Evolutionary conservation across 2,888 invertebrate genomes (phyloP).

Genomic region (Clivina fossor): DNA sequence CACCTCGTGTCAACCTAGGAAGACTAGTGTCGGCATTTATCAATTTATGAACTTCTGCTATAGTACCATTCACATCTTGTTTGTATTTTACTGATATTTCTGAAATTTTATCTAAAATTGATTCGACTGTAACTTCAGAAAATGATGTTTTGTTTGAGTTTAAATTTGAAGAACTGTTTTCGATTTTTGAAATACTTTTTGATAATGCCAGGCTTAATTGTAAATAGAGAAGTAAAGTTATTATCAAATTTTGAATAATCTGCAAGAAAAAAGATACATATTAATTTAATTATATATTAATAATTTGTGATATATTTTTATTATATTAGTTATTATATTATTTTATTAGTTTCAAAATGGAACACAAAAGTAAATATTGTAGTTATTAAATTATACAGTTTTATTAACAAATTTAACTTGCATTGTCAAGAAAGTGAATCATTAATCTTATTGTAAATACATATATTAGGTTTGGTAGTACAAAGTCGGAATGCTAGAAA

Average conservation of each 20-base stretch:
- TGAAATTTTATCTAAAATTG: conserved; percentile 25
- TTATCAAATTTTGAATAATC: not conserved
- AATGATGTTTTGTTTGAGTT: not conserved
- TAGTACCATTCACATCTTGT: conserved; percentile 62
- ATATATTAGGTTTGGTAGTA: too few relatives aligned
- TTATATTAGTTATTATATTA: not conserved
- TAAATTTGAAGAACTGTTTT: not conserved
- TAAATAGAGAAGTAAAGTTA: not conserved
- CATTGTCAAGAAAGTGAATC: too few relatives aligned
- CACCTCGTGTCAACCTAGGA: conserved; percentile 64
- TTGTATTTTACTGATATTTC: conserved; percentile 23
- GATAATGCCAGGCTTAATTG: not conserved
- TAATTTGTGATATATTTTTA: not conserved
- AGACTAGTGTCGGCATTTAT: conserved; percentile 62
- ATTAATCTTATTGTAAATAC: too few relatives aligned
- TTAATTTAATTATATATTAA: not conserved
- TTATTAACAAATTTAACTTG: too few relatives aligned
- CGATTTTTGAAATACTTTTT: too few relatives aligned
- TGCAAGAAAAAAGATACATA: not conserved
- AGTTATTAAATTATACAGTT: too few relatives aligned
- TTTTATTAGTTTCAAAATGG: not conserved
- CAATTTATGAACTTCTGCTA: conserved; percentile 67
- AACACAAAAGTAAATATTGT: not conserved
- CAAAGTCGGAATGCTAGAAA: too few relatives aligned
- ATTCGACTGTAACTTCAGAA: conserved; percentile 12